Percentiles rank a stretch among this genome's conserved stretches.
phyloP scores from a whole-genome alignment of 2,888 invertebrate species.

The Acleris cristana region DNA sequence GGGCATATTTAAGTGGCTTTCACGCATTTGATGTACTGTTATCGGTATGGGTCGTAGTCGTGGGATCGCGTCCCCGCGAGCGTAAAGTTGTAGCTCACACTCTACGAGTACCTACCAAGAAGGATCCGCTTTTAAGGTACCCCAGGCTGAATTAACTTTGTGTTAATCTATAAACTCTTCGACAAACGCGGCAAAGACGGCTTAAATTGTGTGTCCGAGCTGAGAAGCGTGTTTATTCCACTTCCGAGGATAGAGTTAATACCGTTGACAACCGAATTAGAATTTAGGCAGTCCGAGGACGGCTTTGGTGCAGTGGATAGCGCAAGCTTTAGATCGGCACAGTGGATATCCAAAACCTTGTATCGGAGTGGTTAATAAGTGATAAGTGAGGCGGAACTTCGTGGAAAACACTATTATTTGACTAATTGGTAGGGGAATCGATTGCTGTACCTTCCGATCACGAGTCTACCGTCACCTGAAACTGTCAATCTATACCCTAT shows the following conservation, averaged over 20 bases:
- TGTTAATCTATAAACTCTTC: conserved; percentile 8
- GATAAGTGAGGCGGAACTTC: background rate
- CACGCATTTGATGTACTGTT: background rate
- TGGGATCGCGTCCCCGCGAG: background rate
- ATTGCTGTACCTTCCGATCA: too few relatives aligned
- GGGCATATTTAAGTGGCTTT: conserved; percentile 12
- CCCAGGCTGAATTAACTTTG: conserved; percentile 12
- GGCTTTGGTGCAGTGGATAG: conserved; percentile 18
- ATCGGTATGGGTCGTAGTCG: background rate
- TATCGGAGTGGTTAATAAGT: background rate
- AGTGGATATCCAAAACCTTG: conserved; percentile 14
- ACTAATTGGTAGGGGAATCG: too few relatives aligned
- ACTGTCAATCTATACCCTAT: too few relatives aligned
- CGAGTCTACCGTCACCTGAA: too few relatives aligned
- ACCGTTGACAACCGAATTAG: conserved; percentile 21
- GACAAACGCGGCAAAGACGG: conserved; percentile 25
- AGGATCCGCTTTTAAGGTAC: too few relatives aligned
- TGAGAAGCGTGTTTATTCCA: conserved; percentile 29
- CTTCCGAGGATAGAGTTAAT: conserved; percentile 20
- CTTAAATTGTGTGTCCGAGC: conserved; percentile 27
- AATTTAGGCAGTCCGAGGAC: conserved; percentile 1
- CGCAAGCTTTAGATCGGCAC: conserved; percentile 10
- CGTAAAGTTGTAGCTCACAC: conserved; percentile 1
- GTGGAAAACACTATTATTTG: too few relatives aligned
- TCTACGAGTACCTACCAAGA: background rate